Evolutionary conservation across 64 coral and sea anemone genomes (phyloP), one percentile per base, ranked within the genome.

Genomic region (Anthopleura sola): DNA sequence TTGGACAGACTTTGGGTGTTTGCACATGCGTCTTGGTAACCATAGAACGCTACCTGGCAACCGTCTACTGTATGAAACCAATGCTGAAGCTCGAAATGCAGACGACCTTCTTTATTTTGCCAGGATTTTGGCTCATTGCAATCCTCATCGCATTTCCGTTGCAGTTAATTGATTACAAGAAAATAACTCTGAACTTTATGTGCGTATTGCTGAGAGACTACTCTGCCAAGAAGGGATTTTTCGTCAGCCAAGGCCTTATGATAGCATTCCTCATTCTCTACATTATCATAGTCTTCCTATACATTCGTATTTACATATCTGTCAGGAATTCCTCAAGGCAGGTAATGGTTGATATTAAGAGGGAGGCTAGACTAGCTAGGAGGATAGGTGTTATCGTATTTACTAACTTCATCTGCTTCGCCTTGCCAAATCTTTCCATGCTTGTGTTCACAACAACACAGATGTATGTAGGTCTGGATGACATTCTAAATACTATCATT

Each of bases 361-460:
- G 87, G 56, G 87, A 88, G 44, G 74, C 87, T 34, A 64, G 36
- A 49, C 36, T 82, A n/a, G 87, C 87, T 46, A 81, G 69, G 18
- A 69, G 87, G 46, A 82, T 88, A 6, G 62, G 87, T 24, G 5
- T 80, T 14, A 88, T 88, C 57, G 48, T 83, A 37, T 36, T 88
- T 18, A 51, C 77, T 12, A 88, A 81, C 58, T 83, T 88, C 38
- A 55, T 83, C 15, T 88, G 74, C 55, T 88, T 88, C 54, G 87
- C 79, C 21, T 69, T 31, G 39, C 87, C 79, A 69, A 89, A 89
- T 39, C 49, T 82, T 36, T 34, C 62, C 12, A 44, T 82, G n/a
- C 47, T 68, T 5, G 44, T 49, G 17, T 89, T 89, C 34, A 76
- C 49, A 15, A 71, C 68, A 0, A 0, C 28, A 7, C 54, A 71